Base-by-base conservation (phyloP, 2,888 invertebrate genomes). In the Molanna angustata region DNA sequence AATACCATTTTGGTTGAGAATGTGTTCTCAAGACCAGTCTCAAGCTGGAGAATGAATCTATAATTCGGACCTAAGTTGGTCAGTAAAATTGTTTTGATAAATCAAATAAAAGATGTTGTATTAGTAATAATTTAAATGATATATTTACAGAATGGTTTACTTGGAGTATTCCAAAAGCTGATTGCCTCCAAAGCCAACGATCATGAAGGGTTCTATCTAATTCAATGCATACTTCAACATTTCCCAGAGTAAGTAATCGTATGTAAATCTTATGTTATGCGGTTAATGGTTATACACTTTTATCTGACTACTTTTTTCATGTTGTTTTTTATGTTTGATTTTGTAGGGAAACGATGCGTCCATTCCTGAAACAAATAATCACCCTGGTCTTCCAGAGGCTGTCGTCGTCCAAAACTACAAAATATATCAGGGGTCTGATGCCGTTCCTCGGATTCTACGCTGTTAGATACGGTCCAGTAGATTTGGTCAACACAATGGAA, bases 131-230 rank as follows among this genome's bases (percentile, higher is more conserved):
- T n/a, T n/a, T n/a, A n/a, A n/a, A n/a, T n/a, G n/a, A n/a, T 58
- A 58, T 56, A 49, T 58, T 73, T 72, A 2, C 68, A 88, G 82
- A 84, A 81, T 63, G 87, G 88, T 1, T 82, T 96, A 62, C 75
- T 99, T 39, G 98, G 97, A 1, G 90, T 97, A 6, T 98, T 96
- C 72, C 97, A 98, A 69, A 96, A 98, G 71, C 76, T 99, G 65
- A 90, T 98, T 58, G 91, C 95, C 0, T 96, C 96, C 0, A 96
- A 94, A 73, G 79, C 86, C 0, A 92, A 97, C 66, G 98, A 99
- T 69, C 94, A 95, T 64, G 94, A 98, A 71, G 98, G 97, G 4
- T 97, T 99, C 71, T 85, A 89, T 65, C 76, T 99, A 7, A 82
- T 99, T 61, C 90, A 93, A 66, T 84, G 85, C 40, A 82, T 99